Conservation (phyloP, 2,797 vertebrate genomes). For the Eupleurogrammus muticus region DNA sequence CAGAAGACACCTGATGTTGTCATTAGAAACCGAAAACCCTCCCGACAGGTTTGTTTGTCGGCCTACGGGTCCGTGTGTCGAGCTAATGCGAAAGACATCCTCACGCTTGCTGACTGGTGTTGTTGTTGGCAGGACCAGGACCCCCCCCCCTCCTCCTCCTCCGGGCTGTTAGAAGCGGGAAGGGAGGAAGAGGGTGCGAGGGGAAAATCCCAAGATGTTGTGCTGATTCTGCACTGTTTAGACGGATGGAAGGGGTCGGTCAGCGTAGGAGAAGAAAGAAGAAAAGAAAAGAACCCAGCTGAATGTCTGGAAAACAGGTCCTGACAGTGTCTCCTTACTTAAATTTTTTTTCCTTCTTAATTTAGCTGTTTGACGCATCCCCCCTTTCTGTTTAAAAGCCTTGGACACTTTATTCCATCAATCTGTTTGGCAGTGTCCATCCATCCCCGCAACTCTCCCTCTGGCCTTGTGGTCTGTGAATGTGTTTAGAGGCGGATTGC, state of each 20-base stretch:
- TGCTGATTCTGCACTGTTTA: constrained; percentile 69
- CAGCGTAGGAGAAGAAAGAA: neutral
- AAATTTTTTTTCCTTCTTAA: neutral
- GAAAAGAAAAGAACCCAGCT: constrained; percentile 20
- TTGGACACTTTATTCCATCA: constrained; percentile 21
- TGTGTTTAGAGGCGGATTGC: constrained; percentile 30
- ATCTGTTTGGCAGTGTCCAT: constrained; percentile 9
- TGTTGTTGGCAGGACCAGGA: constrained; percentile 62
- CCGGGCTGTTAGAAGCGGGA: constrained; percentile 43
- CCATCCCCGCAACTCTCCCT: constrained; percentile 1
- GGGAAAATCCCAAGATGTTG: constrained; percentile 71
- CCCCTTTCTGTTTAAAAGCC: constrained; percentile 6
- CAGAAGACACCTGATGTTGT: constrained; percentile 25
- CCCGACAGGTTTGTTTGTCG: constrained; percentile 31
- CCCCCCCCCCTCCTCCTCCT: neutral
- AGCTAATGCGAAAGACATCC: constrained; percentile 52
- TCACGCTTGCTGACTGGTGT: constrained; percentile 57
- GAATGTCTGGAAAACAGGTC: constrained; percentile 50
- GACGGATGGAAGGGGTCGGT: constrained; percentile 46
- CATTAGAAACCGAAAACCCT: neutral
- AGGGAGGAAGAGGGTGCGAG: constrained; percentile 53
- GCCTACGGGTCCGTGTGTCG: constrained; percentile 41
- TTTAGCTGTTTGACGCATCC: constrained; percentile 25
- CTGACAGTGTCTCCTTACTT: constrained; percentile 12
- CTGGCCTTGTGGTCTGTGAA: constrained; percentile 19